These are phyloP conservation scores for Drosophila falleni DNA, from an alignment of 2,888 invertebrate genomes.

Conservation along the genomic window DNA sequence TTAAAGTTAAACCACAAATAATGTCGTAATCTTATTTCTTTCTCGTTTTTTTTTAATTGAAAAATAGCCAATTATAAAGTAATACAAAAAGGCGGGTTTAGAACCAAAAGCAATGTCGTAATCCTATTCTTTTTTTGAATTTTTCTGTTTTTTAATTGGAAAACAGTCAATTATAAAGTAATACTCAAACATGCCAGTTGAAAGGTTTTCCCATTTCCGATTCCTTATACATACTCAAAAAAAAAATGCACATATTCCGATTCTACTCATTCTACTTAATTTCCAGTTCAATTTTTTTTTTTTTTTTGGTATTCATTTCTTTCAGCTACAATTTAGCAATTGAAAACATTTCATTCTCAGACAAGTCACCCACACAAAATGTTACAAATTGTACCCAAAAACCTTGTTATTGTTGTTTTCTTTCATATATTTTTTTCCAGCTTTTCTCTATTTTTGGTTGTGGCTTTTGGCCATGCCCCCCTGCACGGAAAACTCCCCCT, in stretches of 20 bases:
- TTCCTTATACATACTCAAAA: constrained; percentile 2
- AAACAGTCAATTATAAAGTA: constrained; percentile 28
- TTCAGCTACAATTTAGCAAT: constrained; percentile 55
- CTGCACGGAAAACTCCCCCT: constrained; percentile 27
- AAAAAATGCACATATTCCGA: constrained; percentile 2
- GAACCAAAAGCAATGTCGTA: background rate
- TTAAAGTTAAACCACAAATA: too few relatives aligned
- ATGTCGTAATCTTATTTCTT: too few relatives aligned
- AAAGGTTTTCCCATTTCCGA: constrained; percentile 30
- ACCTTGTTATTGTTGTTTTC: constrained; percentile 38
- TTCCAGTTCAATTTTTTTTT: constrained; percentile 18
- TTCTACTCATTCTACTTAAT: constrained; percentile 10
- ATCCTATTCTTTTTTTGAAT: background rate
- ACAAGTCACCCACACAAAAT: constrained; percentile 53
- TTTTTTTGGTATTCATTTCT: constrained; percentile 40
- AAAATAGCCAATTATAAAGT: constrained; percentile 1
- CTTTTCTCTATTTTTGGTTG: constrained; percentile 30
- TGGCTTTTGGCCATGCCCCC: constrained; percentile 30
- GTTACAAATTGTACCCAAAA: constrained; percentile 57
- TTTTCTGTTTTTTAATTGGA: background rate
- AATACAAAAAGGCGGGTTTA: too few relatives aligned
- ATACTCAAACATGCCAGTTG: background rate
- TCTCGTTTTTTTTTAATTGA: too few relatives aligned
- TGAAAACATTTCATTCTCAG: constrained; percentile 61
- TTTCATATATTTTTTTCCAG: background rate